Conservation (phyloP, 2,888 invertebrate genomes). For the Trissolcus brochymenae region DNA sequence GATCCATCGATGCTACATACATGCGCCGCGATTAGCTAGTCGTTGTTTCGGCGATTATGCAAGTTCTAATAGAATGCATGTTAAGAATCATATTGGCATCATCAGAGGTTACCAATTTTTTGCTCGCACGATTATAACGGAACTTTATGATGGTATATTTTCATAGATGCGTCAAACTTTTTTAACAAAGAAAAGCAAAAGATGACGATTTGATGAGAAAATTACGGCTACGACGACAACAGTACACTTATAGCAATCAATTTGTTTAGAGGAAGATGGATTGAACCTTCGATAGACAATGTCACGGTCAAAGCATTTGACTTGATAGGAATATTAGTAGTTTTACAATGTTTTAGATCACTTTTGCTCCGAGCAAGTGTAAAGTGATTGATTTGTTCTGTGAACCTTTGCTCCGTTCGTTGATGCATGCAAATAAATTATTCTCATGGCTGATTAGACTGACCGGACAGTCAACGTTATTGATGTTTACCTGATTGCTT, state of each 20-base stretch:
- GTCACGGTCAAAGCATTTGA: slow-evolving; percentile 11
- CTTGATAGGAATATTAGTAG: slow-evolving; percentile 12
- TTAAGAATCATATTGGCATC: slow-evolving; percentile 66
- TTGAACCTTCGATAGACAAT: slow-evolving; percentile 22
- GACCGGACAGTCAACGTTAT: slow-evolving; percentile 14
- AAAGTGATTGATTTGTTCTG: slow-evolving; percentile 11
- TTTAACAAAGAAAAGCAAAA: not conserved
- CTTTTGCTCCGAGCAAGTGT: slow-evolving; percentile 3
- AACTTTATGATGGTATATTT: slow-evolving; percentile 61
- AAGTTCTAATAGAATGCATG: slow-evolving; percentile 54
- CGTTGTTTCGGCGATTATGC: slow-evolving; percentile 46
- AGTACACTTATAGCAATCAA: slow-evolving; percentile 33
- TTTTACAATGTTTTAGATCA: not conserved
- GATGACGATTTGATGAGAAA: slow-evolving; percentile 9
- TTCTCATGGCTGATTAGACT: slow-evolving; percentile 10
- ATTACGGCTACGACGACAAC: slow-evolving; percentile 36
- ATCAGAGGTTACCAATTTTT: slow-evolving; percentile 54
- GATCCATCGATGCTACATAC: slow-evolving; percentile 52
- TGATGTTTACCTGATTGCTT: slow-evolving; percentile 12
- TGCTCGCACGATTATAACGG: slow-evolving; percentile 15
- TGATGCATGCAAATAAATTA: slow-evolving; percentile 8
- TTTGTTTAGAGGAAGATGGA: slow-evolving; percentile 36
- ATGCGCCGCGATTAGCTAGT: slow-evolving; percentile 44
- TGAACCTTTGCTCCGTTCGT: not conserved
- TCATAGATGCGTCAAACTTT: slow-evolving; percentile 69